Conservation (phyloP, 2,888 invertebrate genomes). For the Glomeris marginata region DNA sequence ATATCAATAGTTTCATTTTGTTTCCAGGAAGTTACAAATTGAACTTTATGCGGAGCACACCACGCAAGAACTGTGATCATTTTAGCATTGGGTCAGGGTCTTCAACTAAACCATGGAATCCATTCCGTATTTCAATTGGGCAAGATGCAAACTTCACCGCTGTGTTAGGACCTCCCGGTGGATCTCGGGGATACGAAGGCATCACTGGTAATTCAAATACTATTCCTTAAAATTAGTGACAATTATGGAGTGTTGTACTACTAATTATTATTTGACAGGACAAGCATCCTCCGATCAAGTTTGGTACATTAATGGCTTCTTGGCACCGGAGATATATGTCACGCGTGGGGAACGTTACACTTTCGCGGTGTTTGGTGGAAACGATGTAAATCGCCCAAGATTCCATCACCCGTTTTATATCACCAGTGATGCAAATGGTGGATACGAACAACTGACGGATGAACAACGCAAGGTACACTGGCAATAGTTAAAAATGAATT, state of each 20-base stretch:
- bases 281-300: slow-evolving; percentile 40
- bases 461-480: slow-evolving; percentile 45
- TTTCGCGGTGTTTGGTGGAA: slow-evolving; percentile 66
- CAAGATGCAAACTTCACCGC: slow-evolving; percentile 63
- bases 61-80: slow-evolving; percentile 52
- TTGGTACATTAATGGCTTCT: slow-evolving; percentile 84
- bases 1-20: neutral
- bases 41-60: slow-evolving; percentile 47
- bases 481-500: neutral
- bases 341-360: slow-evolving; percentile 69
- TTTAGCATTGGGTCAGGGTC: slow-evolving; percentile 40
- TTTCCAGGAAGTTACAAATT: slow-evolving; percentile 42
- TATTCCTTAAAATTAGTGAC: too few species aligned
- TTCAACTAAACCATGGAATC: slow-evolving; percentile 36
- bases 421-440: slow-evolving; percentile 69
- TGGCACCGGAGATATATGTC: slow-evolving; percentile 75
- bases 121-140: slow-evolving; percentile 35
- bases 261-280: too few species aligned
- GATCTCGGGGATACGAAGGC: slow-evolving; percentile 57
- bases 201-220: slow-evolving; percentile 42
- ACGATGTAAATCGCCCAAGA: slow-evolving; percentile 70
- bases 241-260: too few species aligned
- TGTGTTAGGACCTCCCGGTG: slow-evolving; percentile 70
- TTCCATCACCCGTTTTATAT: slow-evolving; percentile 81
- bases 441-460: slow-evolving; percentile 56